Evolutionary conservation across 2,113 vertebrate genomes (phyloP).

Genomic region (Thinocorus orbignyianus): DNA sequence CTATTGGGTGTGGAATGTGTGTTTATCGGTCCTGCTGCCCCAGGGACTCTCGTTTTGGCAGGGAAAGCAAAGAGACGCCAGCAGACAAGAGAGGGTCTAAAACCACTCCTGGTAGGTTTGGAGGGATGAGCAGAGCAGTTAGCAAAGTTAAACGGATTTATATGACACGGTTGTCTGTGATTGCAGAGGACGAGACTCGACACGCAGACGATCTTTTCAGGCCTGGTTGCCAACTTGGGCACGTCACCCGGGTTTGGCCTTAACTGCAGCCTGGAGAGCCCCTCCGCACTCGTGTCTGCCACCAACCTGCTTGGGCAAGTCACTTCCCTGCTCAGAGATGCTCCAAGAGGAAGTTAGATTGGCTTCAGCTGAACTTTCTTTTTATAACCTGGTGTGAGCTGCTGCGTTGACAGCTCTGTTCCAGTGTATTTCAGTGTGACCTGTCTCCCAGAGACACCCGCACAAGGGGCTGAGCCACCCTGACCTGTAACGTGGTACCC

Average conservation of each 20-base stretch:
- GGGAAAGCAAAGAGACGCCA: neutral
- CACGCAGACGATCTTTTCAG: neutral
- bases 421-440: neutral
- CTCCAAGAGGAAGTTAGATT: slow-evolving; percentile 24
- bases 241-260: neutral
- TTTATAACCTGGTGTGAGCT: slow-evolving; percentile 14
- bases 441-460: neutral
- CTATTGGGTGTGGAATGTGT: slow-evolving; percentile 10
- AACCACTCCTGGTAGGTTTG: slow-evolving; percentile 15
- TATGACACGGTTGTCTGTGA: slow-evolving; percentile 29
- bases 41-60: slow-evolving; percentile 33
- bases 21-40: neutral
- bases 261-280: slow-evolving; percentile 14
- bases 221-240: slow-evolving; percentile 52
- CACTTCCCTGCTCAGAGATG: slow-evolving; percentile 4
- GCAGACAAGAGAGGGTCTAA: slow-evolving; percentile 24
- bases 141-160: slow-evolving; percentile 36
- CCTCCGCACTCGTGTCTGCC: neutral
- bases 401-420: neutral
- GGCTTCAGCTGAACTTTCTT: slow-evolving; percentile 28
- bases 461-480: neutral
- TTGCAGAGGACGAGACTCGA: slow-evolving; percentile 46
- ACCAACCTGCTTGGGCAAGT: slow-evolving; percentile 58
- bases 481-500: neutral
- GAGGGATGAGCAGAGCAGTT: slow-evolving; percentile 20